Base-by-base conservation (phyloP, 2,113 vertebrate species). In the Tachuris rubrigastra region DNA sequence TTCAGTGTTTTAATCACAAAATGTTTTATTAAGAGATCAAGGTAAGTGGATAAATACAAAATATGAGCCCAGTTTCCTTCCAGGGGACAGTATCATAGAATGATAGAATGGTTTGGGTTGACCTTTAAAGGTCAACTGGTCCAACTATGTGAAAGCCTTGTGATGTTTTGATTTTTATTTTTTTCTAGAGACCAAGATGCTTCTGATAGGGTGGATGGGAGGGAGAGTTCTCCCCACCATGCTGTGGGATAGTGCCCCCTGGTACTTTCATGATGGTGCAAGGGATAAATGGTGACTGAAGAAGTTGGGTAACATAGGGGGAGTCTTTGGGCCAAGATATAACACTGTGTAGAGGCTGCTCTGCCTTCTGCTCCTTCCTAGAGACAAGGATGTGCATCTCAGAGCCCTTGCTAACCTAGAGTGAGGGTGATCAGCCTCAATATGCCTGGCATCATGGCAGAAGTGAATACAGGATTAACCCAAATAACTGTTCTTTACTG, bases 281-380 rank as follows among this genome's bases (percentile, higher is more conserved):
- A 90, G 62, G 44, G 47, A 56, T 31, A 65, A 72, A 77, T 17
- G 46, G 25, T 89, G 47, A 18, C 24, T 58, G 37, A 49, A 77
- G 55, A 69, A 25, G 28, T 1, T 56, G 76, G 25, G 9, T 42
- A n/a, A 21, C 3, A 25, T 0, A 21, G 33, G 14, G 30, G 15
- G 22, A 60, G 52, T 23, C 31, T 77, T 62, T 72, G 58, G 6
- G 50, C 20, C 81, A 50, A 35, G 68, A 25, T 12, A 25, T 6
- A 94, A 65, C 68, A 18, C 47, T 63, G 20, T 0, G 0, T 25
- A 23, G 69, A 46, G 22, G 67, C 25, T 1, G 4, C 31, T 92
- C 52, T 79, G 46, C 62, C 33, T 76, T 44, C 75, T 80, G 37
- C 41, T 71, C 50, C 72, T 41, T 42, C n/a, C 47, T 20, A 14